Percentiles rank a stretch among this genome's conserved stretches.
Conservation (phyloP, 2,888 invertebrate genomes). For the Phortica magna region DNA sequence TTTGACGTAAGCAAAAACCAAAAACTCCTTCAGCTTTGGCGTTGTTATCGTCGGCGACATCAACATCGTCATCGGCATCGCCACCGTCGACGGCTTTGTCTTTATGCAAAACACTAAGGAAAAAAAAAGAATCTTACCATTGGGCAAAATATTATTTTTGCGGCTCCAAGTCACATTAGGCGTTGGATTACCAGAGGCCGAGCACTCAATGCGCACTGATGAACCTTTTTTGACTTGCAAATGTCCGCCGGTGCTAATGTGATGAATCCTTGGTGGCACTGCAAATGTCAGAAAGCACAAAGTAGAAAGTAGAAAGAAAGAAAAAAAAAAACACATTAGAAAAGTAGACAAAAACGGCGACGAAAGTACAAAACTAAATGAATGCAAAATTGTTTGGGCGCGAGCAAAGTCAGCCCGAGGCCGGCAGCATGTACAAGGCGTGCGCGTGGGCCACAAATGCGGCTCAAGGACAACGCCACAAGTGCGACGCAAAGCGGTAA, state of each 20-base stretch:
- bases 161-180: slow-evolving; percentile 88
- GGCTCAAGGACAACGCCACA: neutral
- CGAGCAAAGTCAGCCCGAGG: slow-evolving; percentile 27
- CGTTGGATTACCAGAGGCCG: slow-evolving; percentile 87
- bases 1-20: slow-evolving; percentile 21
- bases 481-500: slow-evolving; percentile 32
- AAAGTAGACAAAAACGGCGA: slow-evolving; percentile 28
- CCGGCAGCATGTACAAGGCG: slow-evolving; percentile 56
- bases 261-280: slow-evolving; percentile 84
- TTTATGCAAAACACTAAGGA: slow-evolving; percentile 56
- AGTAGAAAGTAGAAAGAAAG: neutral
- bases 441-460: neutral
- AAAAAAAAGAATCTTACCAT: slow-evolving; percentile 73
- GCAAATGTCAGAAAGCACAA: slow-evolving; percentile 47
- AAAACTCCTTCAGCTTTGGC: neutral
- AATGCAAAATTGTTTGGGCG: slow-evolving; percentile 65
- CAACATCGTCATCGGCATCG: neutral
- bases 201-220: slow-evolving; percentile 87
- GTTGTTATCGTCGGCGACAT: slow-evolving; percentile 25
- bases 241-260: slow-evolving; percentile 82
- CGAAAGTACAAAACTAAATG: slow-evolving; percentile 51
- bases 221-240: slow-evolving; percentile 86
- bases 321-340: slow-evolving; percentile 35
- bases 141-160: slow-evolving; percentile 78
- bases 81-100: slow-evolving; percentile 34